Evolutionary conservation across 2,113 vertebrate species (phyloP), one percentile per base, ranked within the genome.

Genomic region (Gracilinanus agilis): DNA sequence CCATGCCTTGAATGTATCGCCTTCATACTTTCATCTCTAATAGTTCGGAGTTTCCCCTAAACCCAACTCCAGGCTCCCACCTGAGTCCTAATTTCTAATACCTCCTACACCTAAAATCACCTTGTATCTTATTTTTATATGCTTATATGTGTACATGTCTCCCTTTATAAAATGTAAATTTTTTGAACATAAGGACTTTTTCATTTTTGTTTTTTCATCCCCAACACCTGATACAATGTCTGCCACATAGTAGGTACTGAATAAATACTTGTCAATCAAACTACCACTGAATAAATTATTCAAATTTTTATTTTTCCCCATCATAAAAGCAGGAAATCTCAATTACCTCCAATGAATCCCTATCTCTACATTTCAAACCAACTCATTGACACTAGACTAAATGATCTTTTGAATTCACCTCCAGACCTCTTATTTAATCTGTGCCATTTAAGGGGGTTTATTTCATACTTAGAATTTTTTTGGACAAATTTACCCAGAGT

Each of bases 401-500:
- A 44, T 23, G 67, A 83, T 40, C 16, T 83, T 83, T 40, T 83
- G 40, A 83, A 23, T 16, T 83, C 19, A 23, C 67, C 19, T 83
- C 67, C n/a, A 83, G 16, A 40, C 67, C n/a, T 83, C 67, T 83
- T 83, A 83, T 83, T 83, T 23, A 23, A 23, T 54, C 90, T 95
- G 55, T 61, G 92, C 3, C 67, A 10, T 61, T 53, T n/a, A 90
- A 90, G 16, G 7, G 53, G 56, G 53, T 92, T 90, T 44, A 40
- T 89, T 94, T 90, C 91, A 54, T 24, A 90, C 91, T 58, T 53
- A 75, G 29, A 11, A 93, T 67, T 27, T 25, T 93, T 49, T 54
- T 34, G 67, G 88, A 54, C 40, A 90, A 94, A 91, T 90, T 67
- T 67, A 96, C 90, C 29, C 44, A 54, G 93, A 23, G 3, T 75